Conservation (phyloP, 2,888 invertebrate species). For the Anaspis maculata region DNA sequence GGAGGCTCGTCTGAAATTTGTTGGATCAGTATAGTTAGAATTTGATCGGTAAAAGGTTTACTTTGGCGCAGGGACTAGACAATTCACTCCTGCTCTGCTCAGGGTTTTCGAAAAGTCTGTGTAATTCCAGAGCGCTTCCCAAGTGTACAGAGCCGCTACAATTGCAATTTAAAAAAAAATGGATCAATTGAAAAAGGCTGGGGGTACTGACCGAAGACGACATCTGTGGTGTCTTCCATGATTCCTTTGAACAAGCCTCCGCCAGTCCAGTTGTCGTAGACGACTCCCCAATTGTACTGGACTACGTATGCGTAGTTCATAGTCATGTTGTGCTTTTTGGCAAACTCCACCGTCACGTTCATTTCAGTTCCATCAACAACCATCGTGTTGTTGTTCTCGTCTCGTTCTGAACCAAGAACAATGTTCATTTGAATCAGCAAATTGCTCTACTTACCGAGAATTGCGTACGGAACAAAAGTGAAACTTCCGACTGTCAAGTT, state of each 20-base stretch:
- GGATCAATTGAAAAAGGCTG: neutral
- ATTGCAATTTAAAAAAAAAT: slow-evolving; percentile 8
- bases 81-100: no score
- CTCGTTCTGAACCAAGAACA: no score
- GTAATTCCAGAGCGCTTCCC: no score
- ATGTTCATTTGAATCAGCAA: slow-evolving; percentile 2
- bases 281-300: slow-evolving; percentile 56
- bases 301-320: slow-evolving; percentile 45
- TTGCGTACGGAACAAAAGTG: slow-evolving; percentile 51
- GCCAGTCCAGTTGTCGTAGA: slow-evolving; percentile 57
- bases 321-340: no score
- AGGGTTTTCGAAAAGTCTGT: no score
- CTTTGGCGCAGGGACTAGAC: slow-evolving; percentile 48
- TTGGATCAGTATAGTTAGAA: neutral
- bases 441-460: neutral
- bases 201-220: slow-evolving; percentile 47
- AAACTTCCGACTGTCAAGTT: slow-evolving; percentile 46
- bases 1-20: slow-evolving; percentile 43
- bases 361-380: slow-evolving; percentile 54
- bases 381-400: no score
- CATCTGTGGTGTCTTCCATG: slow-evolving; percentile 52
- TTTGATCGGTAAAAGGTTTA: neutral
- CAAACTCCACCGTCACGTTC: slow-evolving; percentile 45
- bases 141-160: slow-evolving; percentile 49
- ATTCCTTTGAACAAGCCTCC: slow-evolving; percentile 57